Conservation (phyloP, 2,888 invertebrate species). For the Tiphia femorata region DNA sequence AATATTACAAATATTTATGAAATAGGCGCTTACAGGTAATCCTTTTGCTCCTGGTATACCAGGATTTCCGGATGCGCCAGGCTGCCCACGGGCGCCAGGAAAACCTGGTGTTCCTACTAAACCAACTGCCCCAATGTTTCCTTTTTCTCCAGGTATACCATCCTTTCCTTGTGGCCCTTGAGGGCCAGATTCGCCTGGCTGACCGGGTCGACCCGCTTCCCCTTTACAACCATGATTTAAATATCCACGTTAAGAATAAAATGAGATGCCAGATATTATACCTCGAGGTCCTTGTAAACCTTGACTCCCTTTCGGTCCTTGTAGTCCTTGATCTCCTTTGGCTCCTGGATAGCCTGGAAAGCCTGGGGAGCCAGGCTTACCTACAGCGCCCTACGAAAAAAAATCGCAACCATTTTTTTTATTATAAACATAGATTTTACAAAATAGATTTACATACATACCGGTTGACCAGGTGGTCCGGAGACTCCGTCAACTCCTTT, state of each 20-base stretch:
- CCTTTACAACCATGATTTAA: constrained; percentile 62
- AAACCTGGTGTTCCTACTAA: constrained; percentile 84
- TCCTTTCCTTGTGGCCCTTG: constrained; percentile 84
- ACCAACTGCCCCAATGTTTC: constrained; percentile 81
- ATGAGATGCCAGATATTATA: constrained; percentile 36
- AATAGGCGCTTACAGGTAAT: constrained; percentile 72
- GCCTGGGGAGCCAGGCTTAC: constrained; percentile 87
- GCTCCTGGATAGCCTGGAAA: constrained; percentile 85
- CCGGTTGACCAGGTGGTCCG: constrained; percentile 83
- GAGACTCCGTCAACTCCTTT: constrained; percentile 84
- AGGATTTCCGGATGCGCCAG: constrained; percentile 80
- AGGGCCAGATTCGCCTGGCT: constrained; percentile 81
- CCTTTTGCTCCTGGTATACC: constrained; percentile 84
- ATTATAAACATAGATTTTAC: neutral
- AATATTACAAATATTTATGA: neutral
- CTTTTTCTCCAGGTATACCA: constrained; percentile 86
- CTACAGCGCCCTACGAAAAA: constrained; percentile 77
- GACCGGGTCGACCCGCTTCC: constrained; percentile 84
- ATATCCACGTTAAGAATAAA: neutral
- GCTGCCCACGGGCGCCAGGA: constrained; percentile 83
- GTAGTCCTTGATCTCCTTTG: constrained; percentile 83
- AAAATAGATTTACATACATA: too few species aligned
- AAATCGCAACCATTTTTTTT: neutral
- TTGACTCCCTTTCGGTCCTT: constrained; percentile 84
- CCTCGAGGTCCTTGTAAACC: constrained; percentile 85